A percentile compares a stretch with the other conserved stretches of the same genome.
These are phyloP conservation scores for Ypsolopha scabrella DNA, from an alignment of 2,888 invertebrate genomes.

Conservation along the genomic window DNA sequence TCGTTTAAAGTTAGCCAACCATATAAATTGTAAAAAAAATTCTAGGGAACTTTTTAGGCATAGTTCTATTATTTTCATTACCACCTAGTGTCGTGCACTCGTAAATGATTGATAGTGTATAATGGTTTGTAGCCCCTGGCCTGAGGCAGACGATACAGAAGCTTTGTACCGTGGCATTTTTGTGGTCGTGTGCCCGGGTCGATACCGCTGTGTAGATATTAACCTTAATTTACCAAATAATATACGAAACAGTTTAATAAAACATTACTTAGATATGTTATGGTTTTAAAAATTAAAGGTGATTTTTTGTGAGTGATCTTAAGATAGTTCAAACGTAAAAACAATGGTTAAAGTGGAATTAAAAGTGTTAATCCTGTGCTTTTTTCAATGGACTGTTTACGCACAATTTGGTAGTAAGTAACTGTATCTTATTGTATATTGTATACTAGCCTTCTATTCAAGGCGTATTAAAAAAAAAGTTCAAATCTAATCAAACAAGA, in stretches of 20 bases:
- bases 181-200: conserved; percentile 28
- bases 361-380: conserved; percentile 26
- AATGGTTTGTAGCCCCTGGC: conserved; percentile 33
- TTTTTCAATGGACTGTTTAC: conserved; percentile 35
- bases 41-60: too few relatives aligned
- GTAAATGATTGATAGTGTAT: too few relatives aligned
- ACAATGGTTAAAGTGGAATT: conserved; percentile 15
- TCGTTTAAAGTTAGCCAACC: too few relatives aligned
- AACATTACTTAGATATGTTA: too few relatives aligned
- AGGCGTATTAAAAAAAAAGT: too few relatives aligned
- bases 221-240: too few relatives aligned
- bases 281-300: conserved; percentile 6
- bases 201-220: conserved; percentile 12
- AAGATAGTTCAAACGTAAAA: neutral
- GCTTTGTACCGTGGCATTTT: conserved; percentile 55
- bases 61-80: too few relatives aligned
- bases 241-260: conserved; percentile 4
- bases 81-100: too few relatives aligned
- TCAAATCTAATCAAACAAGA: too few relatives aligned
- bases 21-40: too few relatives aligned
- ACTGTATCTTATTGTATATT: neutral
- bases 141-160: conserved; percentile 31
- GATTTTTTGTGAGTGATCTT: conserved; percentile 2
- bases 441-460: neutral
- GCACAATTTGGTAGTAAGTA: conserved; percentile 63